Conservation (phyloP, 2,113 vertebrate species). For the Prinia subflava region DNA sequence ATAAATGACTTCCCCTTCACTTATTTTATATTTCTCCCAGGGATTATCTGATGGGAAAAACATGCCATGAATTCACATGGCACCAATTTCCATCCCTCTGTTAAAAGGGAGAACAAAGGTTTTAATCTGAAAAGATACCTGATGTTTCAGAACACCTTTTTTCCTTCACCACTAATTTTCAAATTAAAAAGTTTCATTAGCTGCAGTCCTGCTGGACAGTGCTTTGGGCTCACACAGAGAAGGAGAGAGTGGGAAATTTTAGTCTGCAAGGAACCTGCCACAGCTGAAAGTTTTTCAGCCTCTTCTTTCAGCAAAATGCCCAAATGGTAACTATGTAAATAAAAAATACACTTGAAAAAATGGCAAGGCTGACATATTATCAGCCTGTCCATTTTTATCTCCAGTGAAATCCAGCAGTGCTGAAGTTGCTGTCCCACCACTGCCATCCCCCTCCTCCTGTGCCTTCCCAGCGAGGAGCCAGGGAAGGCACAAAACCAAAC, state of each 20-base stretch:
- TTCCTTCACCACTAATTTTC: not conserved
- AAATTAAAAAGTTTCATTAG: not conserved
- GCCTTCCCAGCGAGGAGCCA: not conserved
- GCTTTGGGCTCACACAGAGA: not conserved
- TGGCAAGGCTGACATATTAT: not conserved
- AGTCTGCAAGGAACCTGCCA: not conserved
- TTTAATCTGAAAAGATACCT: not conserved
- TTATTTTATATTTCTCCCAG: not conserved
- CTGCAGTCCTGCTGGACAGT: not conserved
- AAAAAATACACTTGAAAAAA: not conserved
- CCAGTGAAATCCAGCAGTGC: not conserved
- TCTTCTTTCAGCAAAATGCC: not conserved
- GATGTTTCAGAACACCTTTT: not conserved
- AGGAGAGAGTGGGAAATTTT: not conserved
- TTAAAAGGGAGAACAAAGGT: not conserved
- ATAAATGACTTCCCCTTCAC: not conserved
- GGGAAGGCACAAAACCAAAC: no score
- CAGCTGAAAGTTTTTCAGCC: not conserved
- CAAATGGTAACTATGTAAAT: not conserved
- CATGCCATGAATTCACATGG: not conserved
- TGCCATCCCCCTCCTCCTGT: not conserved
- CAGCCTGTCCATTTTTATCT: not conserved
- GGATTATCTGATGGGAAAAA: not conserved
- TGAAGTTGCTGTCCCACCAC: rapidly evolving
- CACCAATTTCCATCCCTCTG: not conserved